Evolutionary conservation across 2,797 vertebrate genomes (phyloP).

Genomic region (Crax fasciolata): DNA sequence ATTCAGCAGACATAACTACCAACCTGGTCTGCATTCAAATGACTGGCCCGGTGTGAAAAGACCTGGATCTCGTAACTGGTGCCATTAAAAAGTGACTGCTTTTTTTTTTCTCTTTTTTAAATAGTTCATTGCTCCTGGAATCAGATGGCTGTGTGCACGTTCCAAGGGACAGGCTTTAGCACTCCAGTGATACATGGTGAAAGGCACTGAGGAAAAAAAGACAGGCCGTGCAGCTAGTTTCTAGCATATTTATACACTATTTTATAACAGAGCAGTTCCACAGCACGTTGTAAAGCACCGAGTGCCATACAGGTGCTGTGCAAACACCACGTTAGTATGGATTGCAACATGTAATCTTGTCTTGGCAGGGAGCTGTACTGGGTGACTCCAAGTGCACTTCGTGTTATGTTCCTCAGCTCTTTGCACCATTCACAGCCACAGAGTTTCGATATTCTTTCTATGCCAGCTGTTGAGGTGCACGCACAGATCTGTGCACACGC

Average conservation of each 20-base stretch:
- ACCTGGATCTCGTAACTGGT: background rate
- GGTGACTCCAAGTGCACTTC: background rate
- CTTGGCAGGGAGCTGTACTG: background rate
- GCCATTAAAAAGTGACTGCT: background rate
- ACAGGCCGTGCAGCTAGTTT: background rate
- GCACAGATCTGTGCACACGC: background rate
- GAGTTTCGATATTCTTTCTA: background rate
- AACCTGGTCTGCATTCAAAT: background rate
- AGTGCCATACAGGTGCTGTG: fast-evolving
- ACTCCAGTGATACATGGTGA: background rate
- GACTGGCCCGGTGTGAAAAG: background rate
- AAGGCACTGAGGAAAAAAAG: background rate
- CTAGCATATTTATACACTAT: background rate
- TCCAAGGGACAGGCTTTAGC: background rate
- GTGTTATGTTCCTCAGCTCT: background rate
- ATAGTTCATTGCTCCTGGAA: background rate
- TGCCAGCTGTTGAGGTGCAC: background rate
- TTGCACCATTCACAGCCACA: background rate
- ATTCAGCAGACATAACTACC: background rate
- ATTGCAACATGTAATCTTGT: background rate
- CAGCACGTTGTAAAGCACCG: background rate
- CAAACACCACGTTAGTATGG: background rate
- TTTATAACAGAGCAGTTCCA: background rate
- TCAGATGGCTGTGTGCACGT: background rate
- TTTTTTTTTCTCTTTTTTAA: background rate